phyloP scores from a whole-genome alignment of 2,888 invertebrate genomes.

The Polydrusus pterygomalis region DNA sequence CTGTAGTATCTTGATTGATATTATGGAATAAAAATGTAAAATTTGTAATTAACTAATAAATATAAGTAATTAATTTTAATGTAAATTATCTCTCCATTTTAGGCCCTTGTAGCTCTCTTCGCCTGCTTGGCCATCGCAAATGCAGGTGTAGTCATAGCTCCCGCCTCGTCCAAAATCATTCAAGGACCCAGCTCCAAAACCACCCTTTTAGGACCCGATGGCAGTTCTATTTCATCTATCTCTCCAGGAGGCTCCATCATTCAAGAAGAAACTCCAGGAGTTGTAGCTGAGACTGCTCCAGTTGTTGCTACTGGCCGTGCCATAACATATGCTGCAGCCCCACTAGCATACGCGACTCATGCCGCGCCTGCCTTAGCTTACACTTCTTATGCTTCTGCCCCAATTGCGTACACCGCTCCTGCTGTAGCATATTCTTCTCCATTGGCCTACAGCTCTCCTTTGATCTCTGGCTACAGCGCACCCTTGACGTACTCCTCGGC shows the following conservation, averaged over 20 bases:
- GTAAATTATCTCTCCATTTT: not conserved
- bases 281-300: conserved; percentile 42
- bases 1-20: too few species aligned
- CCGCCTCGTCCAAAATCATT: conserved; percentile 59
- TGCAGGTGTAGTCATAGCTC: conserved; percentile 52
- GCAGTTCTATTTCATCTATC: conserved; percentile 62
- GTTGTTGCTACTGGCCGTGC: conserved; percentile 40
- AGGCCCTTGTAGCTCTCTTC: conserved; percentile 60
- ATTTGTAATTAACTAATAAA: too few species aligned
- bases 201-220: conserved; percentile 64
- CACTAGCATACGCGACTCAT: conserved; percentile 24
- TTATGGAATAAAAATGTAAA: too few species aligned
- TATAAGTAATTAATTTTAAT: too few species aligned
- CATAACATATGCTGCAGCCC: conserved; percentile 42
- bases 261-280: conserved; percentile 51
- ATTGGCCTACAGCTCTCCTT: conserved; percentile 13
- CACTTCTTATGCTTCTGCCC: conserved; percentile 26
- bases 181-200: conserved; percentile 65
- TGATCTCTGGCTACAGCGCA: conserved; percentile 50
- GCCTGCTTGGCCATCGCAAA: conserved; percentile 61
- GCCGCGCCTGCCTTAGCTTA: not conserved
- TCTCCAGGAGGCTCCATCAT: conserved; percentile 45
- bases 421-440: conserved; percentile 49
- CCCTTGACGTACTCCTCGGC: conserved; percentile 54
- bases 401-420: conserved; percentile 17